phyloP scores from a whole-genome alignment of 1,140 invertebrate genomes.

The Magallana gigas region DNA sequence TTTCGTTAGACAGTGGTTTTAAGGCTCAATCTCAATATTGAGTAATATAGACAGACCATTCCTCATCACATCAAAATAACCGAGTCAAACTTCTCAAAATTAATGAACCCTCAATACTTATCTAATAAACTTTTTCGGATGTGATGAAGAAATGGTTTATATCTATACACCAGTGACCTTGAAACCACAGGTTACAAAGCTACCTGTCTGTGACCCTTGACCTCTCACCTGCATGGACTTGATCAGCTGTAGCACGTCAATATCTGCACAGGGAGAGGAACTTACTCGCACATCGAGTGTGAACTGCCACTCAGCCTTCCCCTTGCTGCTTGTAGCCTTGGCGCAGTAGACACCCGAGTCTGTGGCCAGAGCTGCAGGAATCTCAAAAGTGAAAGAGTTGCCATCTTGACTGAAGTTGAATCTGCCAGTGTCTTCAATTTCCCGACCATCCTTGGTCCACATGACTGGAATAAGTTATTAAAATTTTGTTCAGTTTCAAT shows the following conservation, averaged over 20 bases:
- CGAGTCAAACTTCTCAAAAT: too few relatives aligned
- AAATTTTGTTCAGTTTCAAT: neutral
- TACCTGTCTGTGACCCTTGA: conserved; percentile 43
- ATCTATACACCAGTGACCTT: neutral
- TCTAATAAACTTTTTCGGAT: too few relatives aligned
- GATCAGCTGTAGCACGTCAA: conserved; percentile 71
- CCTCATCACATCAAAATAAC: too few relatives aligned
- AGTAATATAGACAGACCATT: too few relatives aligned
- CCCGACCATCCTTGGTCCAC: conserved; percentile 94
- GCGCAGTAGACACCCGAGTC: conserved; percentile 95
- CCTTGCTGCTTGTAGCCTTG: conserved; percentile 83
- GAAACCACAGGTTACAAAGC: neutral
- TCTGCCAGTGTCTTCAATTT: conserved; percentile 87
- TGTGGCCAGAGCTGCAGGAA: conserved; percentile 86
- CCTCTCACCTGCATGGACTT: conserved; percentile 68
- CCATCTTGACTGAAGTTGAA: conserved; percentile 89
- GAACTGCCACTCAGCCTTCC: conserved; percentile 69
- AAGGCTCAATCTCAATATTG: too few relatives aligned
- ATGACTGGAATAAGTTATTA: conserved; percentile 75
- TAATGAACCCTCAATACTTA: too few relatives aligned
- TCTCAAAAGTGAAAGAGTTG: conserved; percentile 85
- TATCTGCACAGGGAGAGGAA: conserved; percentile 67
- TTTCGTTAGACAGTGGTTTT: too few relatives aligned
- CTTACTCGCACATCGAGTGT: conserved; percentile 70
- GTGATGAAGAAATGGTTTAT: neutral